These are phyloP conservation scores for Sciurus vulgaris DNA, from an alignment of 2,797 vertebrate species.

Conservation along the genomic window DNA sequence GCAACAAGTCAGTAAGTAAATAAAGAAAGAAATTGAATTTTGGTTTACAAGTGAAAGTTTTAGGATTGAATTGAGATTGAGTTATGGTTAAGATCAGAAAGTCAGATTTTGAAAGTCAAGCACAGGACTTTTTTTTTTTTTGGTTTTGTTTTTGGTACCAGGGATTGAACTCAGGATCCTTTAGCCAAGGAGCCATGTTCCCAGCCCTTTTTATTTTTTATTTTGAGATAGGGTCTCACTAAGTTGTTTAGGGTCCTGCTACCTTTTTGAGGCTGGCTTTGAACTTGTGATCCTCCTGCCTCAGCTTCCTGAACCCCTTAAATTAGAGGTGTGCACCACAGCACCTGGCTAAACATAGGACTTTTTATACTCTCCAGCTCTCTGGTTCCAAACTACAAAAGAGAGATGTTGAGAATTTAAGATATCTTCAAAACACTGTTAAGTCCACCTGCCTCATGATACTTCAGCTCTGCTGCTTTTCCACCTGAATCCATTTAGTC, in stretches of 20 bases:
- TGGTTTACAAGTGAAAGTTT: constrained; percentile 53
- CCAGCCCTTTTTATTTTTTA: too few relatives aligned
- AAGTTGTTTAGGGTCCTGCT: too few relatives aligned
- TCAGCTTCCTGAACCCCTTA: too few relatives aligned
- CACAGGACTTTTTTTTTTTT: background rate
- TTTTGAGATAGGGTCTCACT: too few relatives aligned
- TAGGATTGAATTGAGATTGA: constrained; percentile 22
- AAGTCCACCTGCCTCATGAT: background rate
- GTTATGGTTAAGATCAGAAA: constrained; percentile 39
- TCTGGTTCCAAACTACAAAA: background rate
- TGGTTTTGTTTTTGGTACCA: too few relatives aligned
- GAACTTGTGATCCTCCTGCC: too few relatives aligned
- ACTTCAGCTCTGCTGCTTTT: background rate
- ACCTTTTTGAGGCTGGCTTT: too few relatives aligned
- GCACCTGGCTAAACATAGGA: background rate
- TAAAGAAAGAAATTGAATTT: background rate
- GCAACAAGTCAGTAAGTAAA: too few relatives aligned
- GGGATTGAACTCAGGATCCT: too few relatives aligned
- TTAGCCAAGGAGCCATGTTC: too few relatives aligned
- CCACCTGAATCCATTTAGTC: background rate
- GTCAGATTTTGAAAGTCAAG: background rate
- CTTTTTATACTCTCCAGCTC: background rate
- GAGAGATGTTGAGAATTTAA: background rate
- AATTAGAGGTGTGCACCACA: too few relatives aligned
- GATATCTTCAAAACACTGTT: background rate